Evolutionary conservation across 1,140 invertebrate genomes (phyloP).

Genomic region (Whitmania pigra): DNA sequence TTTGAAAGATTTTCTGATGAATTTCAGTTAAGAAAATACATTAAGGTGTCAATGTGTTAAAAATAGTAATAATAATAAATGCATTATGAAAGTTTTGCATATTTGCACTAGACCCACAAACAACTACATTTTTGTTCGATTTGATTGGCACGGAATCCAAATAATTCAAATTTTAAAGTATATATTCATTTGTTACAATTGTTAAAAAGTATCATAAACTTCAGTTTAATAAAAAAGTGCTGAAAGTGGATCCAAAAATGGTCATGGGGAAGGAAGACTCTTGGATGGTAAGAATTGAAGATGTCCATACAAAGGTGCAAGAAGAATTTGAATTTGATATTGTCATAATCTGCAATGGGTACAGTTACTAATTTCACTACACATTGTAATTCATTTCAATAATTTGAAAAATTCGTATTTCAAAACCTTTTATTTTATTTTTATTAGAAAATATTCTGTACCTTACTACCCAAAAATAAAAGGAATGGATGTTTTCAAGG

Average conservation of each 20-base stretch:
- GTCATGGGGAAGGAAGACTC: slow-evolving; percentile 31
- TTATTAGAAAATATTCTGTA: slow-evolving; percentile 51
- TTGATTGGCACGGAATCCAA: background rate
- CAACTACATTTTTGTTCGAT: background rate
- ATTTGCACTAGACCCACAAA: background rate
- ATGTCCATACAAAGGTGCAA: slow-evolving; percentile 46
- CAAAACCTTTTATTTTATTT: slow-evolving; percentile 14
- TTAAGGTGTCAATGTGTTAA: slow-evolving; percentile 50
- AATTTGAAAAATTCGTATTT: too few species aligned
- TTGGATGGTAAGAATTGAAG: slow-evolving; percentile 53
- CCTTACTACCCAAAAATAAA: slow-evolving; percentile 52
- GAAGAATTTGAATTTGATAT: slow-evolving; percentile 47
- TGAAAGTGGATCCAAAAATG: slow-evolving; percentile 47
- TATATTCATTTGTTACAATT: too few species aligned
- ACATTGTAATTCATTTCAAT: slow-evolving; percentile 15
- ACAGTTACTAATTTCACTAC: slow-evolving; percentile 23
- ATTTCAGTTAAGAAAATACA: slow-evolving; percentile 54
- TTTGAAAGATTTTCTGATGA: slow-evolving; percentile 62
- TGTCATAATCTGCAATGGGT: slow-evolving; percentile 73
- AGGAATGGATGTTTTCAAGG: slow-evolving; percentile 56
- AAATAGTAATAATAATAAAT: slow-evolving; percentile 11
- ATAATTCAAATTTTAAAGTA: background rate
- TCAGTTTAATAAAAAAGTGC: slow-evolving; percentile 56
- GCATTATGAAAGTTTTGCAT: too few species aligned
- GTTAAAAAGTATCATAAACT: slow-evolving; percentile 21